Conservation (phyloP, 1,140 invertebrate species). For the Hylaeus anthracinus region DNA sequence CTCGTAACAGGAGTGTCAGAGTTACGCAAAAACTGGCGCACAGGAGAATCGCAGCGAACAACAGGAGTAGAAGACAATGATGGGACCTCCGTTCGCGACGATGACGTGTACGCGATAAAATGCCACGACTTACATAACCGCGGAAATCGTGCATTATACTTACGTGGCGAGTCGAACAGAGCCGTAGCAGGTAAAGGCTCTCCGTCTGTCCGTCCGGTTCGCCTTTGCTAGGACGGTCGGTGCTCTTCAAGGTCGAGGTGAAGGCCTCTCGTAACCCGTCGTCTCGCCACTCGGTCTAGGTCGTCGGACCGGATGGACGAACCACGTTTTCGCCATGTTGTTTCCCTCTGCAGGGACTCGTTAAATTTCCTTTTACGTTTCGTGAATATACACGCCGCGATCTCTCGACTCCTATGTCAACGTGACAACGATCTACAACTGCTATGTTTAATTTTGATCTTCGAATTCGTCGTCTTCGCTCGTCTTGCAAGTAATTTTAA, state of each 20-base stretch:
- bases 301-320: conserved; percentile 46
- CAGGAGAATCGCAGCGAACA: background rate
- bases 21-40: background rate
- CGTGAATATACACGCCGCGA: background rate
- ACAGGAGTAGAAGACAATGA: conserved; percentile 12
- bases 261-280: conserved; percentile 70
- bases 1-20: background rate
- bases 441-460: no score
- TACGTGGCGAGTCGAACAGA: conserved; percentile 61
- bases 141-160: conserved; percentile 69
- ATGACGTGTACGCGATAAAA: conserved; percentile 49
- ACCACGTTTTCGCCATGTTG: conserved; percentile 16
- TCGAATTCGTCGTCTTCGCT: no score
- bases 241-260: conserved; percentile 76
- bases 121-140: conserved; percentile 65
- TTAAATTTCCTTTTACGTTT: background rate
- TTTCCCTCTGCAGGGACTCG: background rate
- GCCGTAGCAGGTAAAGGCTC: conserved; percentile 56
- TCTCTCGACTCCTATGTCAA: no score
- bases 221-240: conserved; percentile 75
- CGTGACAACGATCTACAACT: no score
- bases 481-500: background rate
- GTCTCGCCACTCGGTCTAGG: conserved; percentile 62
- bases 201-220: conserved; percentile 67
- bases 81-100: conserved; percentile 1